Base-by-base conservation (phyloP, 2,113 vertebrate genomes). In the Labeo catla region DNA sequence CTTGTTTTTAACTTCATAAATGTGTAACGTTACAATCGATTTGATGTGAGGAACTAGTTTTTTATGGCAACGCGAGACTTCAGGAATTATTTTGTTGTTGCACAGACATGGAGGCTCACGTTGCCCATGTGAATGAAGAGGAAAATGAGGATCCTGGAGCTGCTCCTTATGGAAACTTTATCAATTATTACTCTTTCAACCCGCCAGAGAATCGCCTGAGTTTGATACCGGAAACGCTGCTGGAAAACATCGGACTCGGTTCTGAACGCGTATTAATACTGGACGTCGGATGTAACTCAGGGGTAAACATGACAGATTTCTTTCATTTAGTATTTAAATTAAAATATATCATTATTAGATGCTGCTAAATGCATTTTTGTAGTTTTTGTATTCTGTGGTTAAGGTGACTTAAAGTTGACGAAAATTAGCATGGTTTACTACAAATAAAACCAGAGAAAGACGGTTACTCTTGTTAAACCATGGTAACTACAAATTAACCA, bases 281-380 rank as follows among this genome's bases (percentile, higher is more conserved):
- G 88, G 98, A 99, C 45, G 97, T 98, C 76, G 98, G 98, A 0
- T 99, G 98, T 91, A 99, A 99, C 85, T 96, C 97, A 0, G 98
- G 98, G 95, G 98, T 98, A 89, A 91, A 36, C 6, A 7, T 8
- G 16, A 61, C 57, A 59, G n/a, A 19, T 82, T 9, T 6, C 5
- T 2, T 6, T 76, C 0, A 39, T 49, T 49, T 65, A 7, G 6
- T 73, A 11, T 59, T 59, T 7, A 43, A n/a, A n/a, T n/a, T n/a
- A n/a, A n/a, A n/a, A n/a, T n/a, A n/a, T n/a, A n/a, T n/a, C n/a
- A n/a, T n/a, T n/a, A n/a, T n/a, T n/a, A n/a, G n/a, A n/a, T n/a
- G n/a, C n/a, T n/a, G n/a, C n/a, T n/a, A 3, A 34, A 66, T 28
- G 4, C 0, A 13, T 66, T 28, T 6, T 0, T 6, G 1, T 34